Evolutionary conservation across 2,113 vertebrate species (phyloP).

Genomic region (Cyphomyrus discorhynchus): DNA sequence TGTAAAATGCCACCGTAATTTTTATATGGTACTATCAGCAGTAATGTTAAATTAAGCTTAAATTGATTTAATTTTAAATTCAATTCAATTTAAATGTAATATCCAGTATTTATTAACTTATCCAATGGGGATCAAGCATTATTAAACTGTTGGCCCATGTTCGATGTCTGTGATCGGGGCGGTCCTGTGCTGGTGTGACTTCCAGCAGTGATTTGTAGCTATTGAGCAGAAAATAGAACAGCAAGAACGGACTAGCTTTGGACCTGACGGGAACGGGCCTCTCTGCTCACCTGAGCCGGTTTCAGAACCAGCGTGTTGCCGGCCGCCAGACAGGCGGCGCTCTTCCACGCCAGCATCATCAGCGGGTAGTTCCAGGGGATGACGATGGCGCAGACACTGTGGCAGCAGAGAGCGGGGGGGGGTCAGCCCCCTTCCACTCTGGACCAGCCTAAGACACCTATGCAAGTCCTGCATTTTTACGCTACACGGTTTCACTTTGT

Average conservation of each 20-base stretch:
- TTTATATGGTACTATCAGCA: neutral
- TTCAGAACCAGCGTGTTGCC: conserved; percentile 74
- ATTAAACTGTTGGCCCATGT: neutral
- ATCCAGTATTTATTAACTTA: neutral
- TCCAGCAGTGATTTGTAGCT: neutral
- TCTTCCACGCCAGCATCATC: conserved; percentile 81
- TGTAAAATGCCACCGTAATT: neutral
- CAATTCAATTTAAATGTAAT: neutral
- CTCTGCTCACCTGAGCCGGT: conserved; percentile 67
- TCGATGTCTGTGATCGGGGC: neutral
- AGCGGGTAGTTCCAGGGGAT: conserved; percentile 78
- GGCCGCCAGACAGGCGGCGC: conserved; percentile 68
- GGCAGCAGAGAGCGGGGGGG: conserved; percentile 4
- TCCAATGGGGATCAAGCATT: neutral
- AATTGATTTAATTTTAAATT: neutral
- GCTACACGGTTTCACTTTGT: neutral
- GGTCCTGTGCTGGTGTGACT: neutral
- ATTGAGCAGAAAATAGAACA: neutral
- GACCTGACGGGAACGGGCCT: neutral
- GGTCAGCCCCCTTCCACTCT: neutral
- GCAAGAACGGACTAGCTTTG: neutral
- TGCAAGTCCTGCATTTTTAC: neutral
- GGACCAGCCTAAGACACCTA: neutral
- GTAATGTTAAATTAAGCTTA: neutral
- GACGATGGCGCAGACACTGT: conserved; percentile 71